Base-by-base conservation (phyloP, 2,888 invertebrate genomes). In the Rhagium mordax region DNA sequence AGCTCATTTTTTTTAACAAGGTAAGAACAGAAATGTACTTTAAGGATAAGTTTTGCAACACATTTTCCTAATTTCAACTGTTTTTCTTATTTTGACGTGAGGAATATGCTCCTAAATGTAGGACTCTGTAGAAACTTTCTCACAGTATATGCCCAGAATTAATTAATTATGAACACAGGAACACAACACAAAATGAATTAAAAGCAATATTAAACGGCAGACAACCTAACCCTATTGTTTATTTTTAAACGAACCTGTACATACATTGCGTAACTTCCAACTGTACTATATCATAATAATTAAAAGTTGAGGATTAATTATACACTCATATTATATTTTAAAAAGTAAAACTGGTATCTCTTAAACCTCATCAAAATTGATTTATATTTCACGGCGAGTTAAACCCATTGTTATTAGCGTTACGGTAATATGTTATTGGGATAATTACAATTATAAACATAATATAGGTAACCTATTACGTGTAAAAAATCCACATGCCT, bases 311-410 rank as follows among this genome's bases (percentile, higher is more conserved):
- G 24, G 55, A 24, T 55, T 20, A n/a, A 15, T 20, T n/a, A 20
- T 21, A n/a, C 24, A 55, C 18, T 24, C 13, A 27, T 20, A 24
- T 55, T 21, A 24, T 21, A 41, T 41, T 41, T 41, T n/a, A n/a
- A n/a, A 10, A 41, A 41, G 13, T n/a, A 41, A 33, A 7, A 33
- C 29, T 33, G 8, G 7, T 33, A 8, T 33, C 8, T 33, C 13
- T 41, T 41, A 41, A 41, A n/a, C 13, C 3, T n/a, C n/a, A n/a
- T n/a, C 51, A 51, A 51, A 51, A 18, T 55, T 20, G 24, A 55
- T 27, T 55, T 24, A 55, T 24, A 24, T 55, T 55, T 55, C 27
- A 55, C 16, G 21, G 61, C 20, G 47, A 41, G 3, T 61, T 61
- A 47, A 61, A 6, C 6, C 59, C 16, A 18, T 18, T 59, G 8